Conservation (phyloP, 1,140 invertebrate genomes). For the Chrysoperla carnea region DNA sequence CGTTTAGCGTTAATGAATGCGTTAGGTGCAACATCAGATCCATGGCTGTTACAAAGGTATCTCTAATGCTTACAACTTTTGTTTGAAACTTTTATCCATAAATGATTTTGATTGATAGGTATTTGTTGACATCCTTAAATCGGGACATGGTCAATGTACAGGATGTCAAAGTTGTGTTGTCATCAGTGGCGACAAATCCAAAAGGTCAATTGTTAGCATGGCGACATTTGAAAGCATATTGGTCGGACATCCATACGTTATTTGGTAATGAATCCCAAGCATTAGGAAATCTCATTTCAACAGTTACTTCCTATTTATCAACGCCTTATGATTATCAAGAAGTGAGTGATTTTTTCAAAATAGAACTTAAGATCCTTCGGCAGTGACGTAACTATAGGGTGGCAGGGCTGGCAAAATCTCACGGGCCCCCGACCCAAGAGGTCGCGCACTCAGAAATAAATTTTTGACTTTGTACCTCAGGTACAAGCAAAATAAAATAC, state of each 20-base stretch:
- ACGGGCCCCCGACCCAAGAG: too few relatives aligned
- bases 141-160: constrained; percentile 43
- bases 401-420: too few relatives aligned
- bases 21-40: constrained; percentile 48
- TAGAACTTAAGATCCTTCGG: too few relatives aligned
- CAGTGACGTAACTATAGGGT: too few relatives aligned
- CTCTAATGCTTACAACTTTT: neutral
- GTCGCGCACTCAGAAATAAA: too few relatives aligned
- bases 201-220: constrained; percentile 54
- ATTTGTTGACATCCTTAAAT: constrained; percentile 39
- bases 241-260: constrained; percentile 40
- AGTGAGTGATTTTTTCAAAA: too few relatives aligned
- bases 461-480: too few relatives aligned
- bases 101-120: constrained; percentile 19
- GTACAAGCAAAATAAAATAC: too few relatives aligned
- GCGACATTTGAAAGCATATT: constrained; percentile 58
- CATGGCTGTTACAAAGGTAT: constrained; percentile 45
- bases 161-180: constrained; percentile 49
- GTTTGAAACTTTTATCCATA: neutral
- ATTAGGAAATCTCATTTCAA: constrained; percentile 47
- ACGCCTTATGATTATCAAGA: constrained; percentile 54
- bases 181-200: constrained; percentile 48
- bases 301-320: constrained; percentile 48
- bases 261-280: constrained; percentile 50
- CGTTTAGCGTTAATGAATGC: constrained; percentile 46